Conservation (phyloP, 2,113 vertebrate species). For the Capricornis sumatraensis region DNA sequence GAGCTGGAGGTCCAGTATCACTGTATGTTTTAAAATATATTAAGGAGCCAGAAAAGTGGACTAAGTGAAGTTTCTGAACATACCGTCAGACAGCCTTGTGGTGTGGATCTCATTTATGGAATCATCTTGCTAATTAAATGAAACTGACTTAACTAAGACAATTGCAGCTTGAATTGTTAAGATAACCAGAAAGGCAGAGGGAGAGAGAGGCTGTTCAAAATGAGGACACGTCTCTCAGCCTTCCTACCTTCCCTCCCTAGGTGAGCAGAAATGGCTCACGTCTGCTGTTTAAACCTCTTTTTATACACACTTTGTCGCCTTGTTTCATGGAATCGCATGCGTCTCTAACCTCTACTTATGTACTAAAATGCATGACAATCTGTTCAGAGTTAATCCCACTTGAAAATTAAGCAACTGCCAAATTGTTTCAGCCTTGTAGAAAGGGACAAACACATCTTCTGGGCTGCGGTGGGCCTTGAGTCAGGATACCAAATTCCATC, state of each 20-base stretch:
- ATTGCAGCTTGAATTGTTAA: neutral
- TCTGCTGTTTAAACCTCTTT: neutral
- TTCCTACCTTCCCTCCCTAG: neutral
- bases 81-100: neutral
- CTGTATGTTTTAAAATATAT: neutral
- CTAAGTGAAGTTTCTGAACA: neutral
- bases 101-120: neutral
- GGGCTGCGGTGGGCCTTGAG: neutral
- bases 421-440: neutral
- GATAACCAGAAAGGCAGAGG: neutral
- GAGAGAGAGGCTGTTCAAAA: neutral
- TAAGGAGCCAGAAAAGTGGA: neutral
- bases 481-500: neutral
- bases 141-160: neutral
- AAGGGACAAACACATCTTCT: neutral
- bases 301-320: neutral
- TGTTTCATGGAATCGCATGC: neutral
- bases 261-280: neutral
- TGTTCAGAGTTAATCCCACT: slow-evolving; percentile 40
- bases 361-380: slow-evolving; percentile 50
- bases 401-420: slow-evolving; percentile 15
- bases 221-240: neutral
- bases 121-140: neutral
- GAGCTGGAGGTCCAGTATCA: neutral
- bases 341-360: slow-evolving; percentile 34